Conservation (phyloP, 1,140 invertebrate species). For the Zaprionus ornatus region DNA sequence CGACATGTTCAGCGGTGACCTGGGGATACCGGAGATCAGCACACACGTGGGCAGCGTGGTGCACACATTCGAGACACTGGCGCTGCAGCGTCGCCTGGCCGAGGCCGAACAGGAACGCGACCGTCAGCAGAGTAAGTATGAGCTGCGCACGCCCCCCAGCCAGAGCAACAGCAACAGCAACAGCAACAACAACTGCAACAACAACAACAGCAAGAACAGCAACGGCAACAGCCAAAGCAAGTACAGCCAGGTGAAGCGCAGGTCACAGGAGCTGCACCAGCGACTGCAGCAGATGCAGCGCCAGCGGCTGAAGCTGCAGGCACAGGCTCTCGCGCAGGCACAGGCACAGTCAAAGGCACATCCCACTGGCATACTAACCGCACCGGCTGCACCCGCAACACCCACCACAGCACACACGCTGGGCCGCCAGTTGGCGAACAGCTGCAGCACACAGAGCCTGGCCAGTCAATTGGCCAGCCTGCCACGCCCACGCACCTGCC, state of each 20-base stretch:
- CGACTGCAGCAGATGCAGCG: slow-evolving; percentile 71
- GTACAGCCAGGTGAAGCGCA: slow-evolving; percentile 76
- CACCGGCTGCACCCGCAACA: slow-evolving; percentile 19
- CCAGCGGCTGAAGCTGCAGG: slow-evolving; percentile 51
- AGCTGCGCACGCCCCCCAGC: slow-evolving; percentile 29
- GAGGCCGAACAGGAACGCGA: slow-evolving; percentile 65
- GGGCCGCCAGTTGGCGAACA: slow-evolving; percentile 47
- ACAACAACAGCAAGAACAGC: not conserved
- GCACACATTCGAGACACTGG: slow-evolving; percentile 82
- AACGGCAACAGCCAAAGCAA: slow-evolving; percentile 62
- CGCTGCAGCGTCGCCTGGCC: slow-evolving; percentile 71
- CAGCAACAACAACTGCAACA: slow-evolving; percentile 27
- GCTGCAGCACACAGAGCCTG: slow-evolving; percentile 69
- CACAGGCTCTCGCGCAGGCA: slow-evolving; percentile 26
- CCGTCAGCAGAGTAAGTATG: slow-evolving; percentile 75
- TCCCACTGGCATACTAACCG: slow-evolving; percentile 36
- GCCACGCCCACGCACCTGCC: slow-evolving; percentile 15
- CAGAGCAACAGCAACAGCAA: slow-evolving; percentile 1
- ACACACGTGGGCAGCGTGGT: slow-evolving; percentile 83
- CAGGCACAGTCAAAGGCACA: slow-evolving; percentile 43
- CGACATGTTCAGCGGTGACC: slow-evolving; percentile 79
- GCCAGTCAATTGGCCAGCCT: slow-evolving; percentile 42
- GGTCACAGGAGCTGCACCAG: slow-evolving; percentile 76
- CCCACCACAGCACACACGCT: slow-evolving; percentile 5
- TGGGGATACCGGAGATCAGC: slow-evolving; percentile 82